Conservation (phyloP, 2,888 invertebrate species). For the Drosophila meridiana region DNA sequence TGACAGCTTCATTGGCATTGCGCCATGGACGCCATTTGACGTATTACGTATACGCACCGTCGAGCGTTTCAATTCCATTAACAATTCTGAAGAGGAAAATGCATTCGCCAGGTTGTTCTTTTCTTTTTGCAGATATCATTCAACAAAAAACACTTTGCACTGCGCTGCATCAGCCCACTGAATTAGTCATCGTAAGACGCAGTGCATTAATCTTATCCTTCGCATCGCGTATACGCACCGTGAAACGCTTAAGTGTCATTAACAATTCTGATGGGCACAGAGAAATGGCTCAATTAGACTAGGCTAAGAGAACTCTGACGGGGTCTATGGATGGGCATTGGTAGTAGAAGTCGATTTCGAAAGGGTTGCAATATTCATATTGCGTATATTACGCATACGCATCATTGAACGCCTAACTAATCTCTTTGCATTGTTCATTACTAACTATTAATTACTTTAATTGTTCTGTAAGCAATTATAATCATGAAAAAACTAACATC, state of each 20-base stretch:
- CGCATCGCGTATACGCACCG: background rate
- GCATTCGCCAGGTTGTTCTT: background rate
- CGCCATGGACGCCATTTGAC: background rate
- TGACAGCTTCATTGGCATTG: background rate
- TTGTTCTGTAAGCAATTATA: background rate
- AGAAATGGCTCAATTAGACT: background rate
- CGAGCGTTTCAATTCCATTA: background rate
- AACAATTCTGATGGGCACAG: background rate
- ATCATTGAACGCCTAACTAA: too few species aligned
- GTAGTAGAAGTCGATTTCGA: background rate
- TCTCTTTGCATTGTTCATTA: background rate
- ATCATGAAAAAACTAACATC: constrained; percentile 11
- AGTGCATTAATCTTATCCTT: background rate
- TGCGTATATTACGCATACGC: constrained; percentile 1
- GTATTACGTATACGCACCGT: background rate
- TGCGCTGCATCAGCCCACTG: background rate
- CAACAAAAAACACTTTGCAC: background rate
- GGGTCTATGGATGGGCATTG: background rate
- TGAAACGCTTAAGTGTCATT: background rate
- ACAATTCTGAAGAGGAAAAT: background rate
- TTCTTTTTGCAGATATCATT: background rate
- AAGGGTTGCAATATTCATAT: background rate
- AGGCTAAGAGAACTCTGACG: background rate
- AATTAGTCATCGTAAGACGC: background rate
- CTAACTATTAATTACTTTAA: background rate